A percentile compares a stretch with the other conserved stretches of the same genome.
These are phyloP conservation scores for Pristionchus japonicus DNA, from an alignment of 2,888 invertebrate genomes.

Conservation along the genomic window DNA sequence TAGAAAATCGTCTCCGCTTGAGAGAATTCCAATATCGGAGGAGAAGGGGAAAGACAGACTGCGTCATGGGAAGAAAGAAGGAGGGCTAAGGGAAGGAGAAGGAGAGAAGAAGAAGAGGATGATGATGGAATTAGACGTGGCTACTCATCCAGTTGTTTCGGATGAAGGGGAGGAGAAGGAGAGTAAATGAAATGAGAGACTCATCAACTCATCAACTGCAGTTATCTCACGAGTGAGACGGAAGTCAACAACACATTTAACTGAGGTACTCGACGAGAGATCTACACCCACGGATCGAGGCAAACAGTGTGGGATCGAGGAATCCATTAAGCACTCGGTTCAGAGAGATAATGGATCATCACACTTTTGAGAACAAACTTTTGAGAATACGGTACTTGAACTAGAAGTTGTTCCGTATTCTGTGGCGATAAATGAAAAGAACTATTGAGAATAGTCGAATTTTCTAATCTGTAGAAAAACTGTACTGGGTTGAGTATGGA, in stretches of 20 bases:
- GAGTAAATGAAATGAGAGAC: neutral
- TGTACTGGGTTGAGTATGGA: too few relatives aligned
- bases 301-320: too few relatives aligned
- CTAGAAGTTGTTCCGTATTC: too few relatives aligned
- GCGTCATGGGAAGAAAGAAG: neutral
- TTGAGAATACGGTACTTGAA: too few relatives aligned
- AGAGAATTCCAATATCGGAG: conserved; percentile 24
- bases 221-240: neutral
- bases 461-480: too few relatives aligned
- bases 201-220: neutral
- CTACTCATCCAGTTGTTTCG: neutral
- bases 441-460: too few relatives aligned
- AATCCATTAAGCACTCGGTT: too few relatives aligned
- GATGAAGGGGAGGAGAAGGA: neutral
- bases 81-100: conserved; percentile 5
- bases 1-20: conserved; percentile 14
- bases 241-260: neutral
- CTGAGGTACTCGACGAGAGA: neutral
- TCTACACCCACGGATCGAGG: too few relatives aligned
- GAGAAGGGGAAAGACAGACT: neutral
- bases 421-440: too few relatives aligned
- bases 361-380: too few relatives aligned
- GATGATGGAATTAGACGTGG: neutral
- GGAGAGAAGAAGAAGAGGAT: neutral
- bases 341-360: too few relatives aligned